phyloP scores from a whole-genome alignment of 2,113 vertebrate species.

The Perca fluviatilis region DNA sequence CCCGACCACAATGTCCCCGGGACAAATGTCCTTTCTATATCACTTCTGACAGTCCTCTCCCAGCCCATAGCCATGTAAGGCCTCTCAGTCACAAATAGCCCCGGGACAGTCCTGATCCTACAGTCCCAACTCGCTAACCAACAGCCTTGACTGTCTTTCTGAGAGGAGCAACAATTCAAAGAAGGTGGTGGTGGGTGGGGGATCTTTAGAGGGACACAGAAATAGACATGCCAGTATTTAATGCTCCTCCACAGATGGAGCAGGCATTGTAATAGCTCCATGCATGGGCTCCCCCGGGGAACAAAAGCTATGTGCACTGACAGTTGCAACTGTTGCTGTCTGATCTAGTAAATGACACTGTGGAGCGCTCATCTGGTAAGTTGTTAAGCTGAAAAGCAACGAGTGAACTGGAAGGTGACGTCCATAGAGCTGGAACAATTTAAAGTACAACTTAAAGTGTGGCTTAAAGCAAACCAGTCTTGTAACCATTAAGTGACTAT shows the following conservation, averaged over 20 bases:
- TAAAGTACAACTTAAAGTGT: too few species aligned
- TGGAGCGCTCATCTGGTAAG: background rate
- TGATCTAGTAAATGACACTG: conserved; percentile 26
- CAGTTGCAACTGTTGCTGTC: conserved; percentile 19
- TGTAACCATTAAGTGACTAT: too few species aligned
- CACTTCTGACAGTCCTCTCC: conserved; percentile 51
- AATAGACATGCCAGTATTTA: conserved; percentile 63
- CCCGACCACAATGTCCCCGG: conserved; percentile 58
- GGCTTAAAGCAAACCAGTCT: too few species aligned
- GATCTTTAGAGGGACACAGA: conserved; percentile 51
- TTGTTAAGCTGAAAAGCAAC: background rate
- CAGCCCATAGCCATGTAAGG: conserved; percentile 70
- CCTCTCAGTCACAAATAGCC: conserved; percentile 72
- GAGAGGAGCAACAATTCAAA: conserved; percentile 63
- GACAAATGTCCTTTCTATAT: conserved; percentile 71
- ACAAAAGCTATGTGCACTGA: conserved; percentile 40
- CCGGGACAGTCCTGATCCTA: conserved; percentile 58
- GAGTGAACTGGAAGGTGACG: too few species aligned
- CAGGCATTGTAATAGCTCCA: conserved; percentile 32
- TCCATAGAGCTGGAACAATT: too few species aligned
- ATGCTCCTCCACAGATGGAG: conserved; percentile 11
- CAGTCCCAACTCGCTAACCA: conserved; percentile 34
- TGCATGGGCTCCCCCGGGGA: conserved; percentile 39
- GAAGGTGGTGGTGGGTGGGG: conserved; percentile 36
- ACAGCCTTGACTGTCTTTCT: conserved; percentile 61